These are phyloP conservation scores for Pantelozetes paolii DNA, from an alignment of 2,888 invertebrate genomes.

Conservation along the genomic window DNA sequence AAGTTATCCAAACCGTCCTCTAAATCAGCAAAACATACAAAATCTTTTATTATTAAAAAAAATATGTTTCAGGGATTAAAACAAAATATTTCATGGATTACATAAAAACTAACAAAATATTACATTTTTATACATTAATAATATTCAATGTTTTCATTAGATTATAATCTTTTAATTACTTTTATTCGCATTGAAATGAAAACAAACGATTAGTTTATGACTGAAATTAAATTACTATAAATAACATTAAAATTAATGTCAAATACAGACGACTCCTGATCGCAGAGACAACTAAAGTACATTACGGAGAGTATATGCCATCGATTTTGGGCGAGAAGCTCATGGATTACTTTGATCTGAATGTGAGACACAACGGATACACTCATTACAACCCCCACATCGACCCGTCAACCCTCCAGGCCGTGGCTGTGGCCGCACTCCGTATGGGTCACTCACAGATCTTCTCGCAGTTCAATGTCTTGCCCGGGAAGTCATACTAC, in stretches of 20 bases:
- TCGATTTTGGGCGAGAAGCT: constrained; percentile 46
- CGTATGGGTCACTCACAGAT: constrained; percentile 45
- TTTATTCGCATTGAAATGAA: too few species aligned
- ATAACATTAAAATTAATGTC: background rate
- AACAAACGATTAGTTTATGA: too few species aligned
- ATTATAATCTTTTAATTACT: too few species aligned
- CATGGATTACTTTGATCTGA: constrained; percentile 42
- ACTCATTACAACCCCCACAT: constrained; percentile 45
- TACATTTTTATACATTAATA: too few species aligned
- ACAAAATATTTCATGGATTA: too few species aligned
- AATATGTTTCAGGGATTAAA: too few species aligned
- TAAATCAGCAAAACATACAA: too few species aligned
- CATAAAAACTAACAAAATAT: too few species aligned
- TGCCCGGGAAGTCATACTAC: background rate
- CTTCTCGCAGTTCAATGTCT: constrained; percentile 41
- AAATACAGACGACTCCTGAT: constrained; percentile 44
- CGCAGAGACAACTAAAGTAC: constrained; percentile 44
- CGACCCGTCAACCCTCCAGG: constrained; percentile 46
- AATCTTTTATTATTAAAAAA: too few species aligned
- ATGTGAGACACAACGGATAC: constrained; percentile 42
- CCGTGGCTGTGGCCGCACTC: constrained; percentile 45
- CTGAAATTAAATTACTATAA: background rate
- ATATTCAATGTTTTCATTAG: too few species aligned
- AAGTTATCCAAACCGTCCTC: too few species aligned
- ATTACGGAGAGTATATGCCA: constrained; percentile 46